phyloP scores from a whole-genome alignment of 2,797 vertebrate genomes.

The Trematomus bernacchii region DNA sequence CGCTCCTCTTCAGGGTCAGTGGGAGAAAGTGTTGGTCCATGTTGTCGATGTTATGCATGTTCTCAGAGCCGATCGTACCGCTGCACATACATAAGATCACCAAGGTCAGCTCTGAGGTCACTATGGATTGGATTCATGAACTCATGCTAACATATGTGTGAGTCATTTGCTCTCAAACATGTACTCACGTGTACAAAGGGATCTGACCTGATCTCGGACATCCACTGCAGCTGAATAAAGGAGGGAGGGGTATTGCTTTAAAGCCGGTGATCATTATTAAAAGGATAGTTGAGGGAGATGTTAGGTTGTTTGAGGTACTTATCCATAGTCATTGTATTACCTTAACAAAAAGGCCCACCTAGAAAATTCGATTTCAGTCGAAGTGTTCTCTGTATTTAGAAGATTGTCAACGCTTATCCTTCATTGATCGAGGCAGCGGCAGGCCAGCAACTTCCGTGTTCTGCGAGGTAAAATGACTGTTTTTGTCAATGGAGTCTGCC shows the following conservation, averaged over 20 bases:
- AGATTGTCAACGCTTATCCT: too few relatives aligned
- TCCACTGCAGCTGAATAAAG: conserved; percentile 74
- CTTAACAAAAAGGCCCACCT: too few relatives aligned
- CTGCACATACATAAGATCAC: conserved; percentile 63
- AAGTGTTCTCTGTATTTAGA: too few relatives aligned
- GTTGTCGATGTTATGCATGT: conserved; percentile 80
- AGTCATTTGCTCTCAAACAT: conserved; percentile 3
- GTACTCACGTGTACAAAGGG: conserved; percentile 81
- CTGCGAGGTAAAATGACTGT: too few relatives aligned
- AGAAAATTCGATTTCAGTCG: too few relatives aligned
- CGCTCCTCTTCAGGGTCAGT: conserved; percentile 67
- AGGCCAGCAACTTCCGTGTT: too few relatives aligned
- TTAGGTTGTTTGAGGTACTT: too few relatives aligned
- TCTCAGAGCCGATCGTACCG: conserved; percentile 76
- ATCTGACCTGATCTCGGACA: conserved; percentile 80
- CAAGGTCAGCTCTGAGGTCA: background rate
- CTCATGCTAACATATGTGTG: background rate
- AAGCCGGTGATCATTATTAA: background rate
- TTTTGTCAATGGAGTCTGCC: too few relatives aligned
- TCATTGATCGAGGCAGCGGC: too few relatives aligned
- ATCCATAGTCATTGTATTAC: too few relatives aligned
- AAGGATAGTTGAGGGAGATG: too few relatives aligned
- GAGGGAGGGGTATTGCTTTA: background rate
- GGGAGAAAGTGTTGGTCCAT: conserved; percentile 64
- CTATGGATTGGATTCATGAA: background rate